Percentiles rank a stretch among this genome's conserved stretches.
Evolutionary conservation across 2,888 invertebrate genomes (phyloP).

Genomic region (Zeuzera pyrina): DNA sequence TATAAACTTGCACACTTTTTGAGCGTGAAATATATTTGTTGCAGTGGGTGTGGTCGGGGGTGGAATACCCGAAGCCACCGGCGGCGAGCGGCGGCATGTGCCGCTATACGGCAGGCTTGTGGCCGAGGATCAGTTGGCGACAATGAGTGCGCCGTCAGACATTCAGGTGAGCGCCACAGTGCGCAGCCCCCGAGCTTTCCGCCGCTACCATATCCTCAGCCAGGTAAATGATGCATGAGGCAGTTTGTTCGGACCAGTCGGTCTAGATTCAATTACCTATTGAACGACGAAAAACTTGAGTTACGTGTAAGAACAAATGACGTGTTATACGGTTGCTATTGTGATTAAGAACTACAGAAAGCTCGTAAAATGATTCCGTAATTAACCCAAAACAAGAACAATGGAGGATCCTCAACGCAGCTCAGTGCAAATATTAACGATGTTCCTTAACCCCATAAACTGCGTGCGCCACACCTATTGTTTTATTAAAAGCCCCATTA

Average conservation of each 20-base stretch:
- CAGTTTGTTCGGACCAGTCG: slow-evolving; percentile 34
- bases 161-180: slow-evolving; percentile 73
- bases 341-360: too few relatives aligned
- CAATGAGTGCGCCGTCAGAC: slow-evolving; percentile 76
- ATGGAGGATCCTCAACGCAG: too few relatives aligned
- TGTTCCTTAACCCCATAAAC: too few relatives aligned
- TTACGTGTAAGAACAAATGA: too few relatives aligned
- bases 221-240: slow-evolving; percentile 71
- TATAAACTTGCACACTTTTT: too few relatives aligned
- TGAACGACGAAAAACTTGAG: background rate
- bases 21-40: too few relatives aligned
- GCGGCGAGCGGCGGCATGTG: slow-evolving; percentile 78
- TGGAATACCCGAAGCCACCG: slow-evolving; percentile 57
- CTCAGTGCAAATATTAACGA: too few relatives aligned
- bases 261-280: background rate
- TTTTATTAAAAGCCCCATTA: slow-evolving; percentile 45
- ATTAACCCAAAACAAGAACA: too few relatives aligned
- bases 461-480: slow-evolving; percentile 30
- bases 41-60: slow-evolving; percentile 66
- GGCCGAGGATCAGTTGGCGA: slow-evolving; percentile 87
- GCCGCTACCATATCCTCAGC: slow-evolving; percentile 60
- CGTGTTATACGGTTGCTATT: too few relatives aligned
- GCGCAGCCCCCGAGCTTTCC: slow-evolving; percentile 70
- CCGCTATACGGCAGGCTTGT: slow-evolving; percentile 93
- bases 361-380: too few relatives aligned